Evolutionary conservation across 1,140 invertebrate species (phyloP), one percentile per base, ranked within the genome.

Genomic region (Macrotrachela quadricornifera): DNA sequence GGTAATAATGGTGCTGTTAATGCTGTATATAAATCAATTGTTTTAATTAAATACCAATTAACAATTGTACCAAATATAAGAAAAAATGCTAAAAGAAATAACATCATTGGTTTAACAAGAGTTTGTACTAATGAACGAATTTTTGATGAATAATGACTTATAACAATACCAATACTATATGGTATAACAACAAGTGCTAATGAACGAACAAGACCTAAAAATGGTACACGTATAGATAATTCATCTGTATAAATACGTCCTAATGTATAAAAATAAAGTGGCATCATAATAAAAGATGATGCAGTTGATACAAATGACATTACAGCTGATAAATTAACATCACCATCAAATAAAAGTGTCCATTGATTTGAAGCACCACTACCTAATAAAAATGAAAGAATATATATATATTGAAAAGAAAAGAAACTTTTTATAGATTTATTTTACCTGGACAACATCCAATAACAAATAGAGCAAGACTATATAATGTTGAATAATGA

Each of bases 21-120:
- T 74, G 63, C 86, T 75, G 13, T 86, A 85, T 17, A 81, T 80
- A 10, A 49, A n/a, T 45, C 46, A 11, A 57, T 45, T 11, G 43
- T 45, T 57, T 52, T 46, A 37, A 53, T 46, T 17, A 43, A 40
- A 38, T 56, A 50, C 10, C 18, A 44, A 41, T 43, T 43, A 41
- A 46, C 43, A 36, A n/a, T 16, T 48, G 39, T n/a, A 49, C 30
- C 43, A 40, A 51, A 41, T 11, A 63, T 73, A 13, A 82, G 71
- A 9, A 92, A 76, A 45, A 96, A 71, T 49, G 91, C 85, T 4
- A 91, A 54, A 49, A 96, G 79, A 14, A 92, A 73, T 39, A 81
- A 64, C 0, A 86, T 83, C 57, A 91, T 80, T 1, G 83, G 84
- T 36, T 59, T 67, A 13, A 67, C 59, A 16, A 62, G 43, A 46